Base-by-base conservation (phyloP, 2,888 invertebrate genomes). In the Lamellibrachia columna region DNA sequence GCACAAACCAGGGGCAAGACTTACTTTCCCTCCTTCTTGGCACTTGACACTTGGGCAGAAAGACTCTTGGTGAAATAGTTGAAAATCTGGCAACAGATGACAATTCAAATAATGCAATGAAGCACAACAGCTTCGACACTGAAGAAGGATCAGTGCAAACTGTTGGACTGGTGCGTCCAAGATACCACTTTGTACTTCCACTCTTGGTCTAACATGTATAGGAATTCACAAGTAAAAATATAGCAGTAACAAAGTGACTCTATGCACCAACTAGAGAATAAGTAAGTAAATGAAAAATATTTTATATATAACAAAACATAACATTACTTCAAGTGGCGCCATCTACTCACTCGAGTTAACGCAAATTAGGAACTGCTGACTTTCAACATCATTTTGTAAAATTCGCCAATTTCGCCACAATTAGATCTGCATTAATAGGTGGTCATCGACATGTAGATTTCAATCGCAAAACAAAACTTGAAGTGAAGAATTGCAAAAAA, bases 1-100 rank as follows among this genome's bases (percentile, higher is more conserved):
- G 28, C 55, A 28, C 28, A 28, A 28, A 28, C 28, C 28, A 28
- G 28, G 28, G 28, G 28, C 9, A 58, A 53, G 90, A 53, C 94
- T 92, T 94, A 95, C 95, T 95, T 95, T 91, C 96, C 96, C 93
- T 96, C 96, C 91, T 94, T 95, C 93, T 95, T 96, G 40, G 96
- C 96, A 93, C 94, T 95, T 15, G 95, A 92, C 55, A 96, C 94
- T 53, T 94, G 95, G 15, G 95, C 93, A 58, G 95, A 95, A 93
- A 96, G 93, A 93, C 95, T 95, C 92, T 95, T 94, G 0, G 94
- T 95, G 93, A 96, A 96, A 93, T 96, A 96, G 90, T 94, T 95
- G 94, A 96, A 96, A 9, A 96, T 95, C 96, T 96, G 94, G 90
- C 95, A 95, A 40, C 91, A 52, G 91, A 58, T 58, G 40, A 9